Evolutionary conservation across 2,113 vertebrate species (phyloP).

Genomic region (Campylomormyrus tamandua): DNA sequence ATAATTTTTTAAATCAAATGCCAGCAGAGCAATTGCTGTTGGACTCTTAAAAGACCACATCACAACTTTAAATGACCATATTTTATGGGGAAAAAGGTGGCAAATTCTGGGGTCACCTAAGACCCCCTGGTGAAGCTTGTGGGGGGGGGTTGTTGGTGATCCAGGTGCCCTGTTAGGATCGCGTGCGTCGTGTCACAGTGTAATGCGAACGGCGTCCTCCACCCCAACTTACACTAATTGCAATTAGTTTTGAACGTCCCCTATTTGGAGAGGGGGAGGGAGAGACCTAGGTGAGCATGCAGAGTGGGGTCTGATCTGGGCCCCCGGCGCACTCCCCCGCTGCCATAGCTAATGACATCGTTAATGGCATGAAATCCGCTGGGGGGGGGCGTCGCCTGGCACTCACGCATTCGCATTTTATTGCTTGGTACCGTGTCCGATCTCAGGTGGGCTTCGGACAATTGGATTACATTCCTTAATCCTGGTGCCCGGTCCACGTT

Average conservation of each 20-base stretch:
- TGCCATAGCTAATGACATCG: neutral
- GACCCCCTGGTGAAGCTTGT: neutral
- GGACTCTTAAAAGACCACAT: neutral
- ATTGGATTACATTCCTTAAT: neutral
- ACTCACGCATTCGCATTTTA: neutral
- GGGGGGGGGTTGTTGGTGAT: neutral
- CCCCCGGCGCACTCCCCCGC: neutral
- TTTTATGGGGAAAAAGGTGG: neutral
- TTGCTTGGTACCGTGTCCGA: neutral
- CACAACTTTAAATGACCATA: neutral
- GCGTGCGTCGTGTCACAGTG: neutral
- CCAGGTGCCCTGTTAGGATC: neutral
- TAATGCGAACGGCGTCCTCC: neutral
- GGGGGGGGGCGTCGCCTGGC: neutral
- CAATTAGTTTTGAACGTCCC: neutral
- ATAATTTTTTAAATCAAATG: neutral
- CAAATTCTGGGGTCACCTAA: too few species aligned
- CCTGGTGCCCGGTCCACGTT: neutral
- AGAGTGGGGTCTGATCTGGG: neutral
- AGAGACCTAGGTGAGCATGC: neutral
- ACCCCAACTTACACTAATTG: neutral
- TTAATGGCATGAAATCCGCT: neutral
- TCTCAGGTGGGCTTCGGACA: neutral
- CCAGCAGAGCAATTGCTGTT: neutral
- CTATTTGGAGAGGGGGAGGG: conserved; percentile 2